A percentile compares a stretch with the other conserved stretches of the same genome.
These are phyloP conservation scores for Sebastes nivosus DNA, from an alignment of 2,797 vertebrate species.

Conservation along the genomic window DNA sequence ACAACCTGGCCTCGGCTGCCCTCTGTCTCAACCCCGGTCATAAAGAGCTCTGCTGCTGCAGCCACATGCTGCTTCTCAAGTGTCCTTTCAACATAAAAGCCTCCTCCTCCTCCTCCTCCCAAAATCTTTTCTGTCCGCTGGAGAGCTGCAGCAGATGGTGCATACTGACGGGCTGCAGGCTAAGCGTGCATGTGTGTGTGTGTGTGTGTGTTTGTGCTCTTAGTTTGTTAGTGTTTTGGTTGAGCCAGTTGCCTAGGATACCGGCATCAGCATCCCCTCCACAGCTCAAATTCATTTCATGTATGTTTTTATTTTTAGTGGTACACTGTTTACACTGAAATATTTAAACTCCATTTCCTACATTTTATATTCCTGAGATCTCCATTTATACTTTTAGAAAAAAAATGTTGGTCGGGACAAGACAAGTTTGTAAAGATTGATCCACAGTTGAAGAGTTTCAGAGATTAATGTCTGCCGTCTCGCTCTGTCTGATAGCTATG, in stretches of 20 bases:
- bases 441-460: background rate
- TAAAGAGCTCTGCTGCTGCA: conserved; percentile 38
- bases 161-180: conserved; percentile 41
- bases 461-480: conserved; percentile 1
- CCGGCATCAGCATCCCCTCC: conserved; percentile 20
- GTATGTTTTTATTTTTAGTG: background rate
- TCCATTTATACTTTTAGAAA: background rate
- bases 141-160: conserved; percentile 78
- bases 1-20: conserved; percentile 1
- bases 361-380: background rate
- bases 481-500: conserved; percentile 55
- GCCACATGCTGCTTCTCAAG: conserved; percentile 62
- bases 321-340: background rate
- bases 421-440: background rate
- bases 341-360: background rate
- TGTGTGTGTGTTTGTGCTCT: background rate
- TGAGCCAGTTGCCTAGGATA: conserved; percentile 44
- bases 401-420: background rate
- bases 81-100: conserved; percentile 42
- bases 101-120: conserved; percentile 11
- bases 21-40: conserved; percentile 6
- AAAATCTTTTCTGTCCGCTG: conserved; percentile 30
- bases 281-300: background rate
- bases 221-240: conserved; percentile 32
- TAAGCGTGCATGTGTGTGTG: background rate